Evolutionary conservation across 2,113 vertebrate genomes (phyloP), one percentile per base, ranked within the genome.

Genomic region (Megalops atlanticus): DNA sequence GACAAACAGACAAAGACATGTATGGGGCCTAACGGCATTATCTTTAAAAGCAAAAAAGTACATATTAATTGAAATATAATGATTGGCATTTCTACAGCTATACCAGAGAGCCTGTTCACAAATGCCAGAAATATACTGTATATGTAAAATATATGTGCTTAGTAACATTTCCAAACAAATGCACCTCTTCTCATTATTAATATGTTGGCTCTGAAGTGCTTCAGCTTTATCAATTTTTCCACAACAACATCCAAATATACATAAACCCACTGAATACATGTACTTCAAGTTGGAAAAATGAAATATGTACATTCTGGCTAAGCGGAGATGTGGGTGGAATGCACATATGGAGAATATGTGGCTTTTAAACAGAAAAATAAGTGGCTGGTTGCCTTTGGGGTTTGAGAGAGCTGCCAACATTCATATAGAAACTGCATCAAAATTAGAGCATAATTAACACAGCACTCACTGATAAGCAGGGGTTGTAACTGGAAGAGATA

Each of bases 391-490:
- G 54, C 83, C 79, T 18, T 1, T 11, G 64, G 76, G 74, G 58
- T 47, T 40, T 58, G 81, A 54, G 83, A 79, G 74, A 1, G 0
- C 68, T 80, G 77, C 31, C 31, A 64, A 35, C 49, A 6, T 2
- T 41, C 40, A 74, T 40, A 49, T 16, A 52, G 77, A 27, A 21
- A 35, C 52, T 81, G 78, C 27, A 39, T 24, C 73, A 69, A 82
- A 83, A 77, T 79, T 35, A 78, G 70, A 36, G 41, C 47, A 74
- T 78, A 81, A 88, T 84, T 87, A 74, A 86, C 86, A 80, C 74
- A 70, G 47, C 58, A 68, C 41, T 74, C 68, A 83, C 24, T 82
- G 72, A 84, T 80, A 83, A 75, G 72, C 72, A 76, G 75, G 16
- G 82, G 36, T 52, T 27, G 74, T 54, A 81, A 76, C 40, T 69